Evolutionary conservation across 2,797 vertebrate genomes (phyloP).

Genomic region (Phalloptychus januarius): DNA sequence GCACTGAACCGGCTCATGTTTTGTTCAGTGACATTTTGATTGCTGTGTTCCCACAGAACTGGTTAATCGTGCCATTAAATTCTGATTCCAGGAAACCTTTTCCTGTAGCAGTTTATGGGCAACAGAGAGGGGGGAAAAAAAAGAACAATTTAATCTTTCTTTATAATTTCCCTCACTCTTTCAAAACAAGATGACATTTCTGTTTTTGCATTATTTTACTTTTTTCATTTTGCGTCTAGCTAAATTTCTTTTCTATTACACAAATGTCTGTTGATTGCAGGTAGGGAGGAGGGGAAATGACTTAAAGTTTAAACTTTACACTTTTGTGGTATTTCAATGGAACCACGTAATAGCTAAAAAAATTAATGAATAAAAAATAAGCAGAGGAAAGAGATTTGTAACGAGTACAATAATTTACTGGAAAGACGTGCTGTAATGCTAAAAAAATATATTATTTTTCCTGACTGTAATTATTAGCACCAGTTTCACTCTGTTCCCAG

Average conservation of each 20-base stretch:
- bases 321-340: background rate
- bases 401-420: background rate
- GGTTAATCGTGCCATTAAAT: background rate
- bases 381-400: background rate
- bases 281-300: no score
- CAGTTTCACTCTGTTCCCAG: background rate
- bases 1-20: background rate
- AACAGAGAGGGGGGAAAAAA: no score
- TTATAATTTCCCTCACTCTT: background rate
- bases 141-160: background rate
- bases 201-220: background rate
- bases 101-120: background rate
- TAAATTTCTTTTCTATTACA: background rate
- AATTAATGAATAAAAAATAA: background rate
- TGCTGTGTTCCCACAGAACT: background rate
- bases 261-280: background rate
- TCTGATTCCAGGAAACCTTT: background rate
- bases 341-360: background rate
- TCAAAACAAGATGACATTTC: constrained; percentile 6
- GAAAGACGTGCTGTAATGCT: background rate
- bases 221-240: background rate
- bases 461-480: background rate
- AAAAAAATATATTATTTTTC: background rate
- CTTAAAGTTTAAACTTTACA: background rate
- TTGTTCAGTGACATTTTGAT: background rate